Evolutionary conservation across 1,140 invertebrate species (phyloP).

Genomic region (Drosophila nasuta): DNA sequence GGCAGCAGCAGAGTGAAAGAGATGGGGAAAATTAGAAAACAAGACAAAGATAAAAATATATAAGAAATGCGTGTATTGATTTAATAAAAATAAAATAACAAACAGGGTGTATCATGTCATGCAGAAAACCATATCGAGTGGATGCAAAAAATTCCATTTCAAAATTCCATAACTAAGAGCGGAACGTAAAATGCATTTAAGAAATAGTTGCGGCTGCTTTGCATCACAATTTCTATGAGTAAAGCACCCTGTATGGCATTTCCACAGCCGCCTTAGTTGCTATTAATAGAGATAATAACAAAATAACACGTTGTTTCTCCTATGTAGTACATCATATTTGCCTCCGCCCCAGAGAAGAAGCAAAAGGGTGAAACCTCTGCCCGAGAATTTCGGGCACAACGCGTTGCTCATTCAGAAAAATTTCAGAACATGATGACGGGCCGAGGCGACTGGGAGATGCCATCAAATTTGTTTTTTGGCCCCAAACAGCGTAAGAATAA

Average conservation of each 20-base stretch:
- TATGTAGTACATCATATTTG: constrained; percentile 59
- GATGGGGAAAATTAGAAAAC: constrained; percentile 65
- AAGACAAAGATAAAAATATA: constrained; percentile 80
- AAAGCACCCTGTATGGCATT: constrained; percentile 57
- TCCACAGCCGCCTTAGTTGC: constrained; percentile 52
- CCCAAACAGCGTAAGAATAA: constrained; percentile 50
- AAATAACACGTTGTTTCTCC: constrained; percentile 64
- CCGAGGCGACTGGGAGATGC: constrained; percentile 49
- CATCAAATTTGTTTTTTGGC: constrained; percentile 69
- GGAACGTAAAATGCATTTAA: too few relatives aligned
- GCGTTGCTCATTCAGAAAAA: constrained; percentile 74
- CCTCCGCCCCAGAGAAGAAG: constrained; percentile 30
- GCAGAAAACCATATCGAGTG: not conserved
- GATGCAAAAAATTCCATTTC: too few relatives aligned
- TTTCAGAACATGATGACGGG: constrained; percentile 46
- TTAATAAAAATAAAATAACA: constrained; percentile 77
- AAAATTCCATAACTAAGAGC: too few relatives aligned
- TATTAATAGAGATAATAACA: constrained; percentile 74
- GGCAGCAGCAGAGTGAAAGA: constrained; percentile 26
- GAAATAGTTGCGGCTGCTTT: too few relatives aligned
- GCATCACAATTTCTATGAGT: not conserved
- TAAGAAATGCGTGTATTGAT: constrained; percentile 79
- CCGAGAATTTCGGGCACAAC: constrained; percentile 57
- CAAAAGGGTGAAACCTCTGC: constrained; percentile 46
- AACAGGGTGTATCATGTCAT: constrained; percentile 51